Base-by-base conservation (phyloP, 2,113 vertebrate species). In the Notarius quadriscutis region DNA sequence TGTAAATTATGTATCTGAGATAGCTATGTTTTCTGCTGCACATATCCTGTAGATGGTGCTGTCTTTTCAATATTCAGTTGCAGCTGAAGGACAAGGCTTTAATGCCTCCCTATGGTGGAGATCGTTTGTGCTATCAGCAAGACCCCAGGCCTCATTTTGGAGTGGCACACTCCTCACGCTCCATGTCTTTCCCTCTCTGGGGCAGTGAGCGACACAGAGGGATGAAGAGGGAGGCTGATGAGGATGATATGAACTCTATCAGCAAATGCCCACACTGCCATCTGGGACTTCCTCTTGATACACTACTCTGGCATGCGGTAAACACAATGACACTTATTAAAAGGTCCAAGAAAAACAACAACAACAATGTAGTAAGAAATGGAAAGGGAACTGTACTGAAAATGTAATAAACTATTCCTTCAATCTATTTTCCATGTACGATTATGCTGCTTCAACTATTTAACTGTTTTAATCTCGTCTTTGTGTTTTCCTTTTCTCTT, bases 71-170 rank as follows among this genome's bases (percentile, higher is more conserved):
- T 55, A 83, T 69, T 84, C 67, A 50, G 25, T 87, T 78, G 53
- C 81, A 88, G 48, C 53, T 92, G 30, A 90, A 92, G 51, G 83
- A 89, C 0, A 90, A 92, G 82, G 58, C 88, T 85, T 87, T 27
- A 50, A 84, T 92, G 51, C 22, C 82, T 83, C 89, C 91, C 88
- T 84, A 93, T 86, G 86, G 91, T 88, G 94, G 91, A 18, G 90
- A 91, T 53, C 93, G 89, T 86, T 77, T 94, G 55, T 93, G 53
- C 90, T 95, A 94, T 91, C 95, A 95, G 93, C 93, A 92, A 65
- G 95, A 96, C 89, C 95, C 95, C 71, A 90, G 95, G 17, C 94
- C 95, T 86, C 95, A 96, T 89, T 96, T 96, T 89, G 95, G 95
- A 1, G 93, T 96, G 0, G 92, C 95, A 7, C 93, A 90, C 84